These are phyloP conservation scores for Hassar affinis DNA, from an alignment of 2,113 vertebrate genomes.

Conservation along the genomic window DNA sequence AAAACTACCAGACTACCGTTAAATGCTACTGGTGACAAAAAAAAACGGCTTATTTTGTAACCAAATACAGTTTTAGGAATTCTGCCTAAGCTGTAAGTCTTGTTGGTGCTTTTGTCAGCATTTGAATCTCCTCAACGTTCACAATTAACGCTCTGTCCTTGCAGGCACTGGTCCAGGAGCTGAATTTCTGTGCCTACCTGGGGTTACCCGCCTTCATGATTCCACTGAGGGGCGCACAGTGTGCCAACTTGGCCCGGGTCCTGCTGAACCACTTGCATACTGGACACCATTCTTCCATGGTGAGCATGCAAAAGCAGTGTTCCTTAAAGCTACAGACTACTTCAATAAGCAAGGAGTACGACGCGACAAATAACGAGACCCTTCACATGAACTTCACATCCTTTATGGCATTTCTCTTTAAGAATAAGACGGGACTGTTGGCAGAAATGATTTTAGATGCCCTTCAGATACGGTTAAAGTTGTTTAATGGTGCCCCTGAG, in stretches of 20 bases:
- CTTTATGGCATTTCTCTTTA: not conserved
- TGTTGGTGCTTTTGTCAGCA: not conserved
- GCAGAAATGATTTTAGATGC: not conserved
- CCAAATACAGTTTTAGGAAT: not conserved
- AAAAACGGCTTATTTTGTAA: not conserved
- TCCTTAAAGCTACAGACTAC: not conserved
- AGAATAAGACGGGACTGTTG: not conserved
- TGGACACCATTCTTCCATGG: conserved; percentile 88
- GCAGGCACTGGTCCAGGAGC: conserved; percentile 86
- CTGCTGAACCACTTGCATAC: conserved; percentile 88
- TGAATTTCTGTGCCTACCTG: conserved; percentile 89
- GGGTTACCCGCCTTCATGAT: conserved; percentile 88
- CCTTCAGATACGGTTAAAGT: not conserved
- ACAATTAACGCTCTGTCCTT: conserved; percentile 18
- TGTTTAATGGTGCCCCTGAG: not conserved
- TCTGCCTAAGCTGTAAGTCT: not conserved
- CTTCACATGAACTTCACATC: no score
- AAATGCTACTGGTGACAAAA: not conserved
- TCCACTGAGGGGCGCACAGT: conserved; percentile 75
- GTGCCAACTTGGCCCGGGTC: conserved; percentile 84
- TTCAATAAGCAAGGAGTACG: not conserved
- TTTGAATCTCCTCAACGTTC: conserved; percentile 10
- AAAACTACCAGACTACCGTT: not conserved
- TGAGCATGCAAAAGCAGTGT: conserved; percentile 59
- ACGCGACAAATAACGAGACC: no score